Conservation (phyloP, 2,888 invertebrate genomes). For the Adela reaumurella region DNA sequence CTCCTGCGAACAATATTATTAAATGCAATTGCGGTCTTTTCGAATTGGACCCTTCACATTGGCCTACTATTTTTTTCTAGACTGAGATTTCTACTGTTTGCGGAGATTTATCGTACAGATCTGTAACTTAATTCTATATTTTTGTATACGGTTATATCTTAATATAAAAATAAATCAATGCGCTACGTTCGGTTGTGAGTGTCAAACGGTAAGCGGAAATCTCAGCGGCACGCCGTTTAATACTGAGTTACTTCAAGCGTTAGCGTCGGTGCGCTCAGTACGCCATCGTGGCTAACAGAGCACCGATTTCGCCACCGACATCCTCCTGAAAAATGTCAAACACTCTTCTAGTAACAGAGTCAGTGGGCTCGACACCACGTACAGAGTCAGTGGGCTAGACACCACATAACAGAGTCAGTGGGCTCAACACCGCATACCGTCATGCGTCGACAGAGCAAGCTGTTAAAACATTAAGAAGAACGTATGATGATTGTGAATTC, state of each 20-base stretch:
- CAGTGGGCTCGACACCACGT: neutral
- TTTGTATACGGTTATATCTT: slow-evolving; percentile 1
- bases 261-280: slow-evolving; percentile 39
- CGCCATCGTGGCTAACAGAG: slow-evolving; percentile 62
- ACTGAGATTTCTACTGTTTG: slow-evolving; percentile 6
- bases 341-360: neutral
- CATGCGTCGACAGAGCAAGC: neutral
- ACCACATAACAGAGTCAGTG: neutral
- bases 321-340: slow-evolving; percentile 63
- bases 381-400: neutral
- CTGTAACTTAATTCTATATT: neutral
- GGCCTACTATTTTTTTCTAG: slow-evolving; percentile 4
- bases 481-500: neutral
- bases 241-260: neutral
- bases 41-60: neutral
- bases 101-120: slow-evolving; percentile 1
- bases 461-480: neutral
- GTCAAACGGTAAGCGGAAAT: neutral
- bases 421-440: neutral
- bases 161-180: slow-evolving; percentile 1
- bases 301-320: slow-evolving; percentile 60
- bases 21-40: slow-evolving; percentile 18
- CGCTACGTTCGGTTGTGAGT: slow-evolving; percentile 2
- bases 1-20: slow-evolving; percentile 56
- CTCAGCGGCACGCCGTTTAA: neutral